These are phyloP conservation scores for Odontomyia ornata DNA, from an alignment of 2,888 invertebrate species.

Conservation along the genomic window DNA sequence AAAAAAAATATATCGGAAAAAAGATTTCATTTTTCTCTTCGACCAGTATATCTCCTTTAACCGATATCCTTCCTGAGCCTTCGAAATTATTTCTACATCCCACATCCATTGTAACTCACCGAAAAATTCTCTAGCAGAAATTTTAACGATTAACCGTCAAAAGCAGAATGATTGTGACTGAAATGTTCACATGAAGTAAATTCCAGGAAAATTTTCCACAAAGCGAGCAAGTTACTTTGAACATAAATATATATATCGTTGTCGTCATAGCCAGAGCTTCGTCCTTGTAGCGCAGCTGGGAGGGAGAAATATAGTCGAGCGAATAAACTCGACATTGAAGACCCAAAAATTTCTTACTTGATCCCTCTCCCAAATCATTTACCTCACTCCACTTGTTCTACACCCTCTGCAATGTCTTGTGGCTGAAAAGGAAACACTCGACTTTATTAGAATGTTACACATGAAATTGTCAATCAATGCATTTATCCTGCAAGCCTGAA, in stretches of 20 bases:
- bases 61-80: no score
- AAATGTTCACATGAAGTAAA: conserved; percentile 35
- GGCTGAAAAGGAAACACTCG: conserved; percentile 28
- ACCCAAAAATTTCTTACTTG: not conserved
- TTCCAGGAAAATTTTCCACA: conserved; percentile 17
- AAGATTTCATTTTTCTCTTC: no score
- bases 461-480: not conserved
- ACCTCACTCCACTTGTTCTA: not conserved
- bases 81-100: no score
- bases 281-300: conserved; percentile 5
- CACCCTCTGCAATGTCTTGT: conserved; percentile 5
- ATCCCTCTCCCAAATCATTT: conserved; percentile 13
- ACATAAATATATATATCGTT: conserved; percentile 12
- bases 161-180: conserved; percentile 45
- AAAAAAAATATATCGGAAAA: no score
- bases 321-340: conserved; percentile 22
- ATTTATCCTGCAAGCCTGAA: conserved; percentile 6
- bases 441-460: not conserved
- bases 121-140: not conserved
- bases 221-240: not conserved
- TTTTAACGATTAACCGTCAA: conserved; percentile 50
- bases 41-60: no score
- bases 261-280: not conserved
- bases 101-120: not conserved
- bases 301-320: not conserved